Evolutionary conservation across 2,113 vertebrate genomes (phyloP), one percentile per base, ranked within the genome.

Genomic region (Merops nubicus): DNA sequence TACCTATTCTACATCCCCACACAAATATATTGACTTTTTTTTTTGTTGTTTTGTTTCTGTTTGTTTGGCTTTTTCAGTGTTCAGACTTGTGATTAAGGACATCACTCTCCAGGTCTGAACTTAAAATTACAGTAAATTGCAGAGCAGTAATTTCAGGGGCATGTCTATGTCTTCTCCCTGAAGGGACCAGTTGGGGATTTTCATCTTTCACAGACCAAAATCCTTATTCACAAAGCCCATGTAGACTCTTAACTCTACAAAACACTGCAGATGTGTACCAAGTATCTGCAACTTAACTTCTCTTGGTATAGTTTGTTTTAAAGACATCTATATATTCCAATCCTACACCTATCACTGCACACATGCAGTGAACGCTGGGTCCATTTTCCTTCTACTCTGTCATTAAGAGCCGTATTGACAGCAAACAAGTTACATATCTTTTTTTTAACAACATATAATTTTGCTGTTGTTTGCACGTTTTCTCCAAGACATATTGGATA

Each of bases 401-500:
- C 97, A 97, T 98, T 98, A 98, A 85, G 95, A 97, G 85, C 93
- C 14, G 33, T 97, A 97, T 94, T 97, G 98, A 98, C 96, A 98
- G 94, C 97, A 98, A 98, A 98, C 97, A 98, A 98, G 97, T 96
- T 95, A 95, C 96, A 95, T 89, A 91, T 70, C 90, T 42, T 29
- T 21, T 56, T 56, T 13, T 20, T 95, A 97, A 97, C 95, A 98
- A 98, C 98, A 97, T 98, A 96, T 97, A 98, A 97, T 98, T 98
- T 98, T 98, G 97, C 96, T 97, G 97, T 97, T 97, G 96, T 98
- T 98, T 97, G 94, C 97, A 97, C 75, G n/a, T 95, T 97, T 98
- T 97, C 95, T 93, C 91, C 91, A 83, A 97, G 98, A 96, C 96
- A 98, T 94, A 97, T 97, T 97, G 97, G 97, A 97, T 84, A 97